A percentile compares a stretch with the other conserved stretches of the same genome.
Conservation (phyloP, 2,888 invertebrate species). For the Drosophila pseudotakahashii region DNA sequence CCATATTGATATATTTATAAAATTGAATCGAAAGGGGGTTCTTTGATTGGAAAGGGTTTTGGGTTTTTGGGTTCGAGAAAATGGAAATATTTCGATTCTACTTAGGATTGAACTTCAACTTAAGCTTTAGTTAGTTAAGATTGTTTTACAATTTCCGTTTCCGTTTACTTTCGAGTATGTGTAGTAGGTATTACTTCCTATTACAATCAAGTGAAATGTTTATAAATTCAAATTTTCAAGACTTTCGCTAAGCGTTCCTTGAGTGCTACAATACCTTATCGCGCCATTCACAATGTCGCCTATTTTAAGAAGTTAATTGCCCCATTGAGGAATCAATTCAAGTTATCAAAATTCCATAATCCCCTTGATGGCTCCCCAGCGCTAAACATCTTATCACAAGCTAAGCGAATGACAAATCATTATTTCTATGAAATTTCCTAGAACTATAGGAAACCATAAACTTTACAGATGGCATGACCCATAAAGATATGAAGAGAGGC, state of each 20-base stretch:
- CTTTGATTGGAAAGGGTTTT: slow-evolving; percentile 12
- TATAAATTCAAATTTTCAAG: neutral
- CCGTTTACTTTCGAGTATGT: neutral
- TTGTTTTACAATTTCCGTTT: neutral
- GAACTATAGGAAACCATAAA: slow-evolving; percentile 1
- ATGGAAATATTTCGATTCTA: too few relatives aligned
- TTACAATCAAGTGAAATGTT: neutral
- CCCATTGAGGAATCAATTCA: slow-evolving; percentile 1
- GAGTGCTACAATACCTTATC: neutral
- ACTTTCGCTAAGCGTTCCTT: too few relatives aligned
- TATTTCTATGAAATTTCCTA: neutral
- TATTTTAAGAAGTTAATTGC: neutral
- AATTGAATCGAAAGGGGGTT: neutral
- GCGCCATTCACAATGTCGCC: neutral
- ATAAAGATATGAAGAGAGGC: slow-evolving; percentile 7
- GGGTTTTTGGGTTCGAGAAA: too few relatives aligned
- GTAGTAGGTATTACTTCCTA: neutral
- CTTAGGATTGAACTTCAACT: neutral
- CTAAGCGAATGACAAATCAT: neutral
- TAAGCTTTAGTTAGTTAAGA: neutral
- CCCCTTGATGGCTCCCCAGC: neutral
- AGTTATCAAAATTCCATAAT: slow-evolving; percentile 3
- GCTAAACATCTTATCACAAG: neutral
- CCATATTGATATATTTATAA: neutral
- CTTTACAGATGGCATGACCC: slow-evolving; percentile 7